These are phyloP conservation scores for Cydia strobilella DNA, from an alignment of 1,140 invertebrate species.

Conservation along the genomic window DNA sequence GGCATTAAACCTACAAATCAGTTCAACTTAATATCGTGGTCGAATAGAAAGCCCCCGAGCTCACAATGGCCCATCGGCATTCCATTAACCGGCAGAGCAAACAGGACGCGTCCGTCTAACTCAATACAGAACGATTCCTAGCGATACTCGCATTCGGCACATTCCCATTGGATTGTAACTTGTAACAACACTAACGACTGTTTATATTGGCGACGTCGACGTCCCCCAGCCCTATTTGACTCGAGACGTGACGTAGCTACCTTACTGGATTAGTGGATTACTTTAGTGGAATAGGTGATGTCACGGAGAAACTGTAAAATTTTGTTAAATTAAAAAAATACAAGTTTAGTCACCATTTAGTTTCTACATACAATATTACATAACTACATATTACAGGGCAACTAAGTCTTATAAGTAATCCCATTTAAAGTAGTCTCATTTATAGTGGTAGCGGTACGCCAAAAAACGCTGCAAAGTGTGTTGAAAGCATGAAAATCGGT, in stretches of 20 bases:
- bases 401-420: too few relatives aligned
- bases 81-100: conserved; percentile 75
- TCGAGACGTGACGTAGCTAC: neutral
- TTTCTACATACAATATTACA: too few relatives aligned
- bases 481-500: too few relatives aligned
- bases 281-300: neutral
- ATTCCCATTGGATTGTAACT: conserved; percentile 55
- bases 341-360: too few relatives aligned
- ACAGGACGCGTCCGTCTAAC: conserved; percentile 65
- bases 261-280: neutral
- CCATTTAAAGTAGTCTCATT: too few relatives aligned
- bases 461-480: too few relatives aligned
- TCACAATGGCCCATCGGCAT: conserved; percentile 72
- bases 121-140: conserved; percentile 58
- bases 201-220: conserved; percentile 61
- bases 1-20: conserved; percentile 37
- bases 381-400: too few relatives aligned
- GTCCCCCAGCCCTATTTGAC: neutral
- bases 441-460: too few relatives aligned
- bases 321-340: too few relatives aligned
- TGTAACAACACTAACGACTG: conserved; percentile 68
- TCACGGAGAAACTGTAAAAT: too few relatives aligned
- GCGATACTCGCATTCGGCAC: conserved; percentile 55
- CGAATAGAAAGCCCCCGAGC: conserved; percentile 68
- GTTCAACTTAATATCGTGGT: conserved; percentile 67